phyloP scores from a whole-genome alignment of 2,797 vertebrate genomes.

The Cuculus canorus region DNA sequence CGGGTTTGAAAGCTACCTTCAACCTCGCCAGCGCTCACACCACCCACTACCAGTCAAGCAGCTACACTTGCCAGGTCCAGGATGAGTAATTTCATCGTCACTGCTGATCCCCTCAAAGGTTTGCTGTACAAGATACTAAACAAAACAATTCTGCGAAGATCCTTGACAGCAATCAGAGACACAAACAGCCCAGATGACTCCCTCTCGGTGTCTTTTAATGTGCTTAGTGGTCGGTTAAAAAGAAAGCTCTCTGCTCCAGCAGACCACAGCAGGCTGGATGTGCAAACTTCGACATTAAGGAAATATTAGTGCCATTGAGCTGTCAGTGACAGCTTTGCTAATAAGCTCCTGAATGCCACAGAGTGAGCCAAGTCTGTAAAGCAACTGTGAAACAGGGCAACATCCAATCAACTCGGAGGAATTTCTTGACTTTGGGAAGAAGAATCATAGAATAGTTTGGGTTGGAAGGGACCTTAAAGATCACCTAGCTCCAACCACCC shows the following conservation, averaged over 20 bases:
- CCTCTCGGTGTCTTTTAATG: too few species aligned
- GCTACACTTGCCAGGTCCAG: not conserved
- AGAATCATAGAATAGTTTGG: too few species aligned
- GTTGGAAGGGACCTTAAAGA: too few species aligned
- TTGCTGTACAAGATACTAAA: not conserved
- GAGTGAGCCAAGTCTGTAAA: rapidly evolving
- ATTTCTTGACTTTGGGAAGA: rapidly evolving
- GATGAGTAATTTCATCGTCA: not conserved
- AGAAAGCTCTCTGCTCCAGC: not conserved
- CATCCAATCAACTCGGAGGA: not conserved
- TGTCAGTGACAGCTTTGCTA: rapidly evolving
- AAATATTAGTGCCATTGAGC: rapidly evolving
- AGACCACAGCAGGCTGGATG: too few species aligned
- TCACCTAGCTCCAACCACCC: too few species aligned
- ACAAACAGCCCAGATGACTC: rapidly evolving
- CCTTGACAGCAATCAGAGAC: not conserved
- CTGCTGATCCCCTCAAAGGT: not conserved
- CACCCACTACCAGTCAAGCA: not conserved
- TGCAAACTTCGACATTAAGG: not conserved
- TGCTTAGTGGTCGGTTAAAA: rapidly evolving
- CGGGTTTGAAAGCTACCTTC: not conserved
- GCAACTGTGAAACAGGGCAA: not conserved
- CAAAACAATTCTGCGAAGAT: not conserved
- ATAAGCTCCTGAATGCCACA: not conserved
- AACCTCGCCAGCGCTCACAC: not conserved